Conservation (phyloP, 2,888 invertebrate genomes). For the Prostheceraeus crozeri region DNA sequence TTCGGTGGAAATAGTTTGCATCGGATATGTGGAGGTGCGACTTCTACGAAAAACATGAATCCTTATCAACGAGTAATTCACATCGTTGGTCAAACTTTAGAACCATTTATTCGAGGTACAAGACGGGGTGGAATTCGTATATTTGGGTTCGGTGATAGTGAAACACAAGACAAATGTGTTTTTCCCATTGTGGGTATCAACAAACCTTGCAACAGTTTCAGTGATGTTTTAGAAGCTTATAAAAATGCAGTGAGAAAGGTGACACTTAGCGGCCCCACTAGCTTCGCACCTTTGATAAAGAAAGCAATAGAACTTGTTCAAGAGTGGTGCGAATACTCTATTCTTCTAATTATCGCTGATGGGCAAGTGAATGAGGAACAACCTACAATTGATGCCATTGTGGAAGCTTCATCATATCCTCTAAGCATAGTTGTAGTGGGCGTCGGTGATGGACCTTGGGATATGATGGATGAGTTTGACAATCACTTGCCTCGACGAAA, state of each 20-base stretch:
- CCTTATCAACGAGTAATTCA: conserved; percentile 58
- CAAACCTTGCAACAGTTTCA: no score
- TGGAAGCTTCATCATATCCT: conserved; percentile 58
- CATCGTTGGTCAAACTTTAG: conserved; percentile 51
- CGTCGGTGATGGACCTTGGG: conserved; percentile 61
- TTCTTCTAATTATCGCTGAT: conserved; percentile 59
- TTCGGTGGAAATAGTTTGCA: conserved; percentile 58
- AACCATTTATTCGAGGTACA: no score
- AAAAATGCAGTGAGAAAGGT: conserved; percentile 56
- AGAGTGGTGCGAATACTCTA: conserved; percentile 48
- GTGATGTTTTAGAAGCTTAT: conserved; percentile 55
- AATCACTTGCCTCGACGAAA: conserved; percentile 58
- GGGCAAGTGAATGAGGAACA: conserved; percentile 59
- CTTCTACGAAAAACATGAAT: conserved; percentile 55
- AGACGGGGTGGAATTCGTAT: no score
- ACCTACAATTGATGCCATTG: conserved; percentile 58
- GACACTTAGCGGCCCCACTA: conserved; percentile 59
- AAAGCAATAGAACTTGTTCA: conserved; percentile 59
- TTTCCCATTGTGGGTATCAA: no score
- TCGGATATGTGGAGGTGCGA: conserved; percentile 48
- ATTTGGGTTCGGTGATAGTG: no score
- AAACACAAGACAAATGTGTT: no score
- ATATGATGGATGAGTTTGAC: conserved; percentile 59
- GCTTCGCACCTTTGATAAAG: conserved; percentile 59
- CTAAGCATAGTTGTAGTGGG: conserved; percentile 60